Evolutionary conservation across 2,888 invertebrate genomes (phyloP).

Genomic region (Liopterus haemorrhoidalis): DNA sequence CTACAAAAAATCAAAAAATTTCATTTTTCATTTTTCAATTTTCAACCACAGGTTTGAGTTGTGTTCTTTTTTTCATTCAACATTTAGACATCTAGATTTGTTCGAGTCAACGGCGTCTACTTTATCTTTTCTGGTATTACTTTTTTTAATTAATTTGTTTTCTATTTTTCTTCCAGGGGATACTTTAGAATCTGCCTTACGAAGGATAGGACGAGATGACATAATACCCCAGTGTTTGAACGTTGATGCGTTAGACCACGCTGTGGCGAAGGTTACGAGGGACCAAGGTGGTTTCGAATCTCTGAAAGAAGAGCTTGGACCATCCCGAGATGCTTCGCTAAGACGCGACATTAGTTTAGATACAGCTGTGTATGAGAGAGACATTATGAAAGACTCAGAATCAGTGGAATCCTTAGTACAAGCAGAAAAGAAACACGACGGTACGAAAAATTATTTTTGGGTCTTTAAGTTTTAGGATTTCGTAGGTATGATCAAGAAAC

Average conservation of each 20-base stretch:
- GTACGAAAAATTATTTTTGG: too few species aligned
- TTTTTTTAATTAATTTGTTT: constrained; percentile 4
- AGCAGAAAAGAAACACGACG: constrained; percentile 38
- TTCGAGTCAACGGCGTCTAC: too few species aligned
- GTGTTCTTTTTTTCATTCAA: too few species aligned
- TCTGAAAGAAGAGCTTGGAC: constrained; percentile 49
- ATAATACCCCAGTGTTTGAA: constrained; percentile 81
- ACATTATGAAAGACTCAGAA: constrained; percentile 62
- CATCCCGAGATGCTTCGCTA: constrained; percentile 37
- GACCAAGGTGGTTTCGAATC: constrained; percentile 50
- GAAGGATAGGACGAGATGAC: constrained; percentile 83
- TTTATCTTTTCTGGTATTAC: too few species aligned
- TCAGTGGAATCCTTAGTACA: constrained; percentile 45
- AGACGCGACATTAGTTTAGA: constrained; percentile 45
- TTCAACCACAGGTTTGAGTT: too few species aligned
- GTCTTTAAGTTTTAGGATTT: too few species aligned
- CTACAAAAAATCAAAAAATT: too few species aligned
- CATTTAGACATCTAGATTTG: too few species aligned
- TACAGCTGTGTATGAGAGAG: constrained; percentile 55
- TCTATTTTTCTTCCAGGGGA: constrained; percentile 53
- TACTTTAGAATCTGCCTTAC: constrained; percentile 75
- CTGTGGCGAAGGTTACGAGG: constrained; percentile 40
- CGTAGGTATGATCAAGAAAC: too few species aligned
- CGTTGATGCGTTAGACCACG: constrained; percentile 48
- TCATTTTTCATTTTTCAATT: too few species aligned